A percentile compares a stretch with the other conserved stretches of the same genome.
Evolutionary conservation across 2,797 vertebrate species (phyloP).

Genomic region (Mus spretus): DNA sequence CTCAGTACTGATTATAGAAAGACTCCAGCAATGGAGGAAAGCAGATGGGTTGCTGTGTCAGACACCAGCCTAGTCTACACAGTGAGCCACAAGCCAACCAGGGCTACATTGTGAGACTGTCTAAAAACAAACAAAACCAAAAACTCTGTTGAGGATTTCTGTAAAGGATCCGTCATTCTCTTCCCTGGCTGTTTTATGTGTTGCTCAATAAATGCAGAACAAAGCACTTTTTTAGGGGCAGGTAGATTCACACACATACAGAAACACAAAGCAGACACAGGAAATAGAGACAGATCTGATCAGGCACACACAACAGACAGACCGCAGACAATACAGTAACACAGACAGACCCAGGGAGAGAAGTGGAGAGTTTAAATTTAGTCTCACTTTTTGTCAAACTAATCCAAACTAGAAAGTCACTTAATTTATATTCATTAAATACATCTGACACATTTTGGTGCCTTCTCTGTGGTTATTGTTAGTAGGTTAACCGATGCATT

Average conservation of each 20-base stretch:
- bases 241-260: not conserved
- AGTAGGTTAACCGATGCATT: not conserved
- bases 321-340: not conserved
- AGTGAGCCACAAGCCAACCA: not conserved
- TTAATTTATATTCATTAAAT: not conserved
- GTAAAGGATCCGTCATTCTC: not conserved
- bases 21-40: not conserved
- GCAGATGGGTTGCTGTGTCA: not conserved
- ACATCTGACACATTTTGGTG: not conserved
- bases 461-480: not conserved
- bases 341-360: not conserved
- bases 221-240: not conserved
- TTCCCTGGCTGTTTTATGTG: not conserved
- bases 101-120: not conserved
- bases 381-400: not conserved
- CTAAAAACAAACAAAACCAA: not conserved
- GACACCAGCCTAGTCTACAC: not conserved
- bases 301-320: not conserved
- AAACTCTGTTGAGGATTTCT: not conserved
- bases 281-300: not conserved
- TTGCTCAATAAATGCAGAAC: not conserved
- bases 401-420: not conserved
- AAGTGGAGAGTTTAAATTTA: not conserved
- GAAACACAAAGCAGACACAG: not conserved
- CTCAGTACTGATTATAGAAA: not conserved